phyloP scores from a whole-genome alignment of 2,888 invertebrate genomes.

The Sphinx pinastri region DNA sequence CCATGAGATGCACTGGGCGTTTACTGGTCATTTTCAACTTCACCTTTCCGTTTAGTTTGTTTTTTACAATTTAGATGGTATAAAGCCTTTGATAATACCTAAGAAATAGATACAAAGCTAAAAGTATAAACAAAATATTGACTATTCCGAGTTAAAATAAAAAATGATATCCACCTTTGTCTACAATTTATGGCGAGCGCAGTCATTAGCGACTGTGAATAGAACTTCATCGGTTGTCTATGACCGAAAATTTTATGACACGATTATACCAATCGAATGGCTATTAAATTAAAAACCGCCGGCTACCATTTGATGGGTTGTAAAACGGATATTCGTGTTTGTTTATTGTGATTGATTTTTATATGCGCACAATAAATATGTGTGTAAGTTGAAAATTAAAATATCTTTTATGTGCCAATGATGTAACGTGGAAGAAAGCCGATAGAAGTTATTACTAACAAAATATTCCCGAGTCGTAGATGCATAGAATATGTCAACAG shows the following conservation, averaged over 20 bases:
- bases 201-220: conserved; percentile 27
- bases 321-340: conserved; percentile 27
- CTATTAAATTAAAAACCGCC: conserved; percentile 26
- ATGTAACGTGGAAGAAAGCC: conserved; percentile 22
- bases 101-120: neutral
- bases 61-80: too few relatives aligned
- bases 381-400: conserved; percentile 27
- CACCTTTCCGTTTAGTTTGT: too few relatives aligned
- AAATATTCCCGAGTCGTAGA: neutral
- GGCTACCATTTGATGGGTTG: conserved; percentile 28
- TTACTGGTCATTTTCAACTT: too few relatives aligned
- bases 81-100: too few relatives aligned
- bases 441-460: neutral
- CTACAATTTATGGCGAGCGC: conserved; percentile 24
- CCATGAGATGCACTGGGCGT: too few relatives aligned
- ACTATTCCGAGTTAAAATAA: neutral
- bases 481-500: neutral
- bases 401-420: conserved; percentile 20
- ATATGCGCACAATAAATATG: conserved; percentile 27
- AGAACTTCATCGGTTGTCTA: conserved; percentile 27
- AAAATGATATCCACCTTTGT: conserved; percentile 18
- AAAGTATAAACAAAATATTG: neutral
- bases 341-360: conserved; percentile 28
- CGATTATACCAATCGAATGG: conserved; percentile 27
- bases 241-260: conserved; percentile 27